Percentiles rank a stretch among this genome's conserved stretches.
Evolutionary conservation across 2,113 vertebrate species (phyloP).

Genomic region (Vidua macroura): DNA sequence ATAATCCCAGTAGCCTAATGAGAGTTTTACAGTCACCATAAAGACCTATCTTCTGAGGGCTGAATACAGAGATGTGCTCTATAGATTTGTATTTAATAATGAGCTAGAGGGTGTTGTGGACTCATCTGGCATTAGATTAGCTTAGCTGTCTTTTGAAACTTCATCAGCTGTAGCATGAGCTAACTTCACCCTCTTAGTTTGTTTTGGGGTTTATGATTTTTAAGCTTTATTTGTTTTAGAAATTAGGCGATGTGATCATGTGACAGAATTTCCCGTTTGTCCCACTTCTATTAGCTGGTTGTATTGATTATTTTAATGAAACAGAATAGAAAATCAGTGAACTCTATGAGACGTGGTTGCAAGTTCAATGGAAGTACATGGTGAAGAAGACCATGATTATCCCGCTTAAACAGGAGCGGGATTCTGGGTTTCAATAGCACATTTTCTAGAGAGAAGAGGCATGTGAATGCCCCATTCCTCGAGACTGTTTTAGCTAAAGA

Average conservation of each 20-base stretch:
- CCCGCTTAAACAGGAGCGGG: neutral
- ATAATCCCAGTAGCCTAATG: constrained; percentile 63
- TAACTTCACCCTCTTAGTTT: neutral
- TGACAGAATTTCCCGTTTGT: neutral
- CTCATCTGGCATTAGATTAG: neutral
- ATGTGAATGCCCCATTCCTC: neutral
- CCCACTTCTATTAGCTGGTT: neutral
- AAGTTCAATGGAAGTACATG: neutral
- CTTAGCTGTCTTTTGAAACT: neutral
- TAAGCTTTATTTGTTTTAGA: neutral
- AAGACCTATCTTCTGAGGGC: constrained; percentile 24
- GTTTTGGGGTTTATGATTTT: neutral
- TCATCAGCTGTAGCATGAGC: neutral
- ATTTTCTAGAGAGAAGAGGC: neutral
- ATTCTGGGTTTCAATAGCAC: neutral
- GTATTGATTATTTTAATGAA: neutral
- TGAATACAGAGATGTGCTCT: constrained; percentile 39
- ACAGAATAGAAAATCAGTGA: neutral
- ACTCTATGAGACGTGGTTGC: neutral
- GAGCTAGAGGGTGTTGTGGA: neutral
- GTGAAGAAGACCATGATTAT: neutral
- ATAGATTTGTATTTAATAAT: constrained; percentile 25
- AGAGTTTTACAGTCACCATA: constrained; percentile 47
- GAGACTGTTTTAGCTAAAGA: neutral
- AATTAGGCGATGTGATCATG: neutral